Base-by-base conservation (phyloP, 2,888 invertebrate species). In the Scelioninae gen. 1 region DNA sequence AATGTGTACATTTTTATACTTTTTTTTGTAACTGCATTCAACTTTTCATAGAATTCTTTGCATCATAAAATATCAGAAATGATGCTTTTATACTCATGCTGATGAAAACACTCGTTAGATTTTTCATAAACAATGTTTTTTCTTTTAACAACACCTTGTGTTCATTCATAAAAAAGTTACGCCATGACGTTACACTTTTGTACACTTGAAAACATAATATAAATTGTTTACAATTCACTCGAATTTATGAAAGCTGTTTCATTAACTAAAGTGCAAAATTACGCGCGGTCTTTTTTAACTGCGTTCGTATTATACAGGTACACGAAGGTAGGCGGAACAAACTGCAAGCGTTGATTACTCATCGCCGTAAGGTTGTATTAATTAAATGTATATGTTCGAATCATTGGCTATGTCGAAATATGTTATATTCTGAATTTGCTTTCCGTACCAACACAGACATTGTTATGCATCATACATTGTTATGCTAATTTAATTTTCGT, bases 371-470 rank as follows among this genome's bases (percentile, higher is more conserved):
- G 34, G 16, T 60, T 34, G 11, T 71, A 71, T 58, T 71, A 58
- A 71, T 71, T 71, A 60, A 71, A 71, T 49, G 34, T 45, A 71
- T 15, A 40, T 49, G 32, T 58, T 58, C 40, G 31, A 71, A 58
- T 31, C 40, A 69, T 69, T 32, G 34, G 34, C 5, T 45, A 69
- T 69, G 32, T 55, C 47, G 34, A 63, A 63, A 47, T 53, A 53
- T 53, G 32, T 69, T 34, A 40, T 53, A 55, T 29, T 13, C 29
- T 6, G 47, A 9, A 56, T 29, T 45, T 23, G 32, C 43, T 47
- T 15, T 34, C 15, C 8, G 4, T 45, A 47, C 13, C 31, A 45
- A 43, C 31, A 49, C 10, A 23, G 2, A 23, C 23, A 23, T 23
- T 23, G 23, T 23, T 23, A 23, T 23, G 2, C 31, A 10, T 32